A percentile compares a stretch with the other conserved stretches of the same genome.
Conservation (phyloP, 2,797 vertebrate genomes). For the Eidolon dupreanum region DNA sequence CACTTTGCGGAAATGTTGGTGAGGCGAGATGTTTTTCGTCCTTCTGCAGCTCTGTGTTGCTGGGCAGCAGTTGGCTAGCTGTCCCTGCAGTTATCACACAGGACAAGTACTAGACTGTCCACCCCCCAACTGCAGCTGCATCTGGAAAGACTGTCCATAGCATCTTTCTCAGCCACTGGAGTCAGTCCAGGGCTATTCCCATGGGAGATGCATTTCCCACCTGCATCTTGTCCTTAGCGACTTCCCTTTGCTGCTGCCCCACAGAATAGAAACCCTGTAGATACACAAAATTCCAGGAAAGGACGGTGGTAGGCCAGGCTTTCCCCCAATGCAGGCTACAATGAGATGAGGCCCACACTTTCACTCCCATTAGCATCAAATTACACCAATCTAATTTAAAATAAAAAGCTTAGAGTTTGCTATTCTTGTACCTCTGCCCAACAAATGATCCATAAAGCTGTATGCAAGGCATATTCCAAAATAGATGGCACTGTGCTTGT, state of each 20-base stretch:
- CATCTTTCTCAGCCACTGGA: neutral
- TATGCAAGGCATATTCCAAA: neutral
- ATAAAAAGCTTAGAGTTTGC: neutral
- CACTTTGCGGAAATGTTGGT: neutral
- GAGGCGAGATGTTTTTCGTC: neutral
- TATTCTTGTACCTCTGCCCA: neutral
- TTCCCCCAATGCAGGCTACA: no score
- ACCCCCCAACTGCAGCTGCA: neutral
- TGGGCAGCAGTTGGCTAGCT: neutral
- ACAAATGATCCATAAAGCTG: neutral
- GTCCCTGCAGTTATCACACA: neutral
- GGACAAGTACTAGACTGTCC: neutral
- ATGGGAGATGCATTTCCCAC: neutral
- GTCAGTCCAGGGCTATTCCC: neutral
- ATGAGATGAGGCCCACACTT: neutral
- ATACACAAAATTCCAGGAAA: neutral
- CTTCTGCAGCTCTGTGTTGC: neutral
- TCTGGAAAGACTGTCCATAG: neutral
- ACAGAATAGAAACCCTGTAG: neutral
- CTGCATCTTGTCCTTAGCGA: neutral
- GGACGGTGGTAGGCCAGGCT: neutral
- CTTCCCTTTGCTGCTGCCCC: neutral
- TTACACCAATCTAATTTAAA: constrained; percentile 51
- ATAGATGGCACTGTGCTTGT: accelerated
- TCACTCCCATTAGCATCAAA: neutral